These are phyloP conservation scores for Clunio marinus DNA, from an alignment of 2,888 invertebrate genomes.

Conservation along the genomic window DNA sequence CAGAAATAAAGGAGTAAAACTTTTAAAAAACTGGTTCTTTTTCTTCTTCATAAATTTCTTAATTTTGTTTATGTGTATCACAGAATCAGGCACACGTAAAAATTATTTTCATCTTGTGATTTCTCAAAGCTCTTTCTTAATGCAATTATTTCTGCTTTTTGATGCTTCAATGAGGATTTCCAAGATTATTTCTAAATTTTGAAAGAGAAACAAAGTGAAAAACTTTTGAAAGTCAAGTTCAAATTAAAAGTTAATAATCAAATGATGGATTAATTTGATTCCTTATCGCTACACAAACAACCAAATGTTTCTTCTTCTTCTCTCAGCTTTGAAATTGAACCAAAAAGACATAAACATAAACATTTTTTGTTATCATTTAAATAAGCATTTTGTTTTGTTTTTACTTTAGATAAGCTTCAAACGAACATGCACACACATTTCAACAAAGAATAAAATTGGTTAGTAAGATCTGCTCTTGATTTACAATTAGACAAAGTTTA, in stretches of 20 bases:
- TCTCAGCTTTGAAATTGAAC: too few relatives aligned
- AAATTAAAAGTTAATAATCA: not conserved
- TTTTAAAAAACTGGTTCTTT: constrained; percentile 24
- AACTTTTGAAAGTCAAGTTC: too few relatives aligned
- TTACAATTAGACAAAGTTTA: too few relatives aligned
- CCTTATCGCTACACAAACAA: not conserved
- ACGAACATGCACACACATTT: not conserved
- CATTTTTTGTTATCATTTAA: constrained; percentile 1
- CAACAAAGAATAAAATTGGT: too few relatives aligned
- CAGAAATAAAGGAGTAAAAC: too few relatives aligned
- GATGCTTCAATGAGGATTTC: too few relatives aligned
- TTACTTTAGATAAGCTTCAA: not conserved
- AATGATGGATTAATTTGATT: not conserved
- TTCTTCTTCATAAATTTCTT: not conserved
- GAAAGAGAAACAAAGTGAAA: too few relatives aligned
- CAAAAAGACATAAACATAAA: too few relatives aligned
- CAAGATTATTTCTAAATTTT: too few relatives aligned
- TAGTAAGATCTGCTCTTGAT: too few relatives aligned
- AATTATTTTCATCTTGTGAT: not conserved
- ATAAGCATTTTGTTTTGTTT: not conserved
- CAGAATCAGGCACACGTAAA: constrained; percentile 22
- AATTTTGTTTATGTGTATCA: constrained; percentile 7
- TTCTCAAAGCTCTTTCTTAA: not conserved
- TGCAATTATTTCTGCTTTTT: too few relatives aligned
- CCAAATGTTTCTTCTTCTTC: too few relatives aligned